Evolutionary conservation across 2,113 vertebrate genomes (phyloP), one percentile per base, ranked within the genome.

Genomic region (Oncorhynchus keta): DNA sequence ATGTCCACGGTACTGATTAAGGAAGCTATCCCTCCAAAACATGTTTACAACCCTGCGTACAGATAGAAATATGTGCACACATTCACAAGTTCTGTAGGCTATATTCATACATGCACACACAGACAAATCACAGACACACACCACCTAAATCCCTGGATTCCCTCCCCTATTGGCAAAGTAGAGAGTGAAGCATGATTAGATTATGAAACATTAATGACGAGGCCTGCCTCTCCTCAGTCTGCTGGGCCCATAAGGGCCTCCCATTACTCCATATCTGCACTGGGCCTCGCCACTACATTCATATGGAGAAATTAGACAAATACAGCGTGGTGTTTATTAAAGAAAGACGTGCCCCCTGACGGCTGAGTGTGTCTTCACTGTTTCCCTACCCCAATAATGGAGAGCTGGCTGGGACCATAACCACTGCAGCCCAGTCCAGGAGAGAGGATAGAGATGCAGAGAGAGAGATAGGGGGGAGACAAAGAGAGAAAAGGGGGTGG

Each of bases 141-240:
- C 55, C 39, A 61, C 16, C 64, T n/a, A 30, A 57, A 77, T 74
- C 70, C 59, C 57, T 28, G 13, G 12, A 5, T 4, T 18, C 24
- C 45, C 39, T 24, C 65, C 30, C 39, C 75, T 49, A 68, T 26
- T 75, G 77, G 81, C 67, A 79, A 87, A 84, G 72, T 66, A 70
- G 64, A 77, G 55, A 61, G 49, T 57, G 73, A 80, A 32, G 70
- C 68, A 49, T 82, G 83, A 90, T 91, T 86, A 83, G 79, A 85
- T 84, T 75, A 87, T 88, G 71, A 90, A 90, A 86, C 78, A 85
- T 89, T 86, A 84, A 90, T 86, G 85, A 82, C 61, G 12, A 74
- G 73, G 55, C 24, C 72, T 30, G 57, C 71, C 78, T 84, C 65
- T 65, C 20, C n/a, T 51, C 49, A 13, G 61, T 62, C 75, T 65